A percentile compares a stretch with the other conserved stretches of the same genome.
Evolutionary conservation across 2,113 vertebrate species (phyloP).

Genomic region (Martes martes): DNA sequence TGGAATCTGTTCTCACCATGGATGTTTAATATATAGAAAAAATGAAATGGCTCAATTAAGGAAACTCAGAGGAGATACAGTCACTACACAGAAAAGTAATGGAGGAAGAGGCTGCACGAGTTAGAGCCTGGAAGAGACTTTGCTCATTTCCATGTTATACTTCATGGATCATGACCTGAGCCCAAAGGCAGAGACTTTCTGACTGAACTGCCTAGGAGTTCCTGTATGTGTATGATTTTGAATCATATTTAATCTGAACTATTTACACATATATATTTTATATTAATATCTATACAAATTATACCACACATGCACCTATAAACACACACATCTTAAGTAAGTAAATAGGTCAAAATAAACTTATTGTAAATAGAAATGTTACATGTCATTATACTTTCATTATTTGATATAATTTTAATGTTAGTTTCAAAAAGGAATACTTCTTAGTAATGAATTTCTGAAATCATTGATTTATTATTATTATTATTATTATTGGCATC

Average conservation of each 20-base stretch:
- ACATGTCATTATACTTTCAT: neutral
- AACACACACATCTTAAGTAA: neutral
- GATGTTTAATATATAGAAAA: neutral
- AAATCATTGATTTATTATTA: neutral
- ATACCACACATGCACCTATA: neutral
- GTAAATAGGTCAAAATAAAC: neutral
- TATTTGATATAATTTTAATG: neutral
- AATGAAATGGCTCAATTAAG: neutral
- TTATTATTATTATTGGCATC: no score
- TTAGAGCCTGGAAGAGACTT: neutral
- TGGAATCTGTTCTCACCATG: neutral
- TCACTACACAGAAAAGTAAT: neutral
- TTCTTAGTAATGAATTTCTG: neutral
- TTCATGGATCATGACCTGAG: neutral
- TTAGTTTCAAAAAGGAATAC: neutral
- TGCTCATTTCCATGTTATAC: neutral
- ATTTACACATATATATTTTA: neutral
- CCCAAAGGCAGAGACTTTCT: neutral
- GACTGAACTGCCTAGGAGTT: neutral
- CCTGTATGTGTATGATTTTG: neutral
- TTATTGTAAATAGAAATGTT: neutral
- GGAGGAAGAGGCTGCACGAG: accelerated
- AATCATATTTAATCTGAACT: neutral
- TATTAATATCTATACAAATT: neutral
- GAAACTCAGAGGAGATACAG: neutral